Evolutionary conservation across 2,113 vertebrate genomes (phyloP), one percentile per base, ranked within the genome.

Genomic region (Elanus axillaris): DNA sequence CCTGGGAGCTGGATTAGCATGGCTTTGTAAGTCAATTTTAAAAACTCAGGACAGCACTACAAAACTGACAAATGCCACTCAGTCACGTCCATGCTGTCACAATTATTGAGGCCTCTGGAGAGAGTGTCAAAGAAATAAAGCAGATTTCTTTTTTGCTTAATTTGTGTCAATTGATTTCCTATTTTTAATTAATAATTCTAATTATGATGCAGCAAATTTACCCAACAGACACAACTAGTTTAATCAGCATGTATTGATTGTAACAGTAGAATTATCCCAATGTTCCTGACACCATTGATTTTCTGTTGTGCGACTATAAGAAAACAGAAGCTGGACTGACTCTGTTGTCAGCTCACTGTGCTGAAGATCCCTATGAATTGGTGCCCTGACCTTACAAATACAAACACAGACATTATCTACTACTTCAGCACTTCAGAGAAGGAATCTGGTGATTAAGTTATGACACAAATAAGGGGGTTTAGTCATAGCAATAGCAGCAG

Each of bases 151-250:
- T 97, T 97, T 95, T 95, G 97, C 98, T 98, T 99, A 98, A 99
- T 99, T 99, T 99, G 98, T 99, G 99, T 98, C 98, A 97, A 99
- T 99, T 95, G 99, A 99, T 99, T 99, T 99, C 99, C 99, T 99
- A 99, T 99, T 99, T 99, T 99, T 99, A 99, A 99, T 99, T 99
- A 99, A 99, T 99, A 99, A 99, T 99, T 99, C 98, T 99, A 99
- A 99, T 99, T 99, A 99, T 99, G 98, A 99, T 99, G 98, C 99
- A 98, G 98, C 98, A 98, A 98, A 98, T 99, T 98, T 98, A 98
- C 98, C 98, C 98, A 98, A 94, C 94, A 96, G 97, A 97, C 98
- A 98, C 95, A 83, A 97, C 97, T 93, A 97, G 98, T 99, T 99
- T 99, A 97, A 99, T 99, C 98, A 98, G 97, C 97, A 94, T 58